Percentiles rank a stretch among this genome's conserved stretches.
Evolutionary conservation across 2,797 vertebrate species (phyloP).

Genomic region (Poeciliopsis infans): DNA sequence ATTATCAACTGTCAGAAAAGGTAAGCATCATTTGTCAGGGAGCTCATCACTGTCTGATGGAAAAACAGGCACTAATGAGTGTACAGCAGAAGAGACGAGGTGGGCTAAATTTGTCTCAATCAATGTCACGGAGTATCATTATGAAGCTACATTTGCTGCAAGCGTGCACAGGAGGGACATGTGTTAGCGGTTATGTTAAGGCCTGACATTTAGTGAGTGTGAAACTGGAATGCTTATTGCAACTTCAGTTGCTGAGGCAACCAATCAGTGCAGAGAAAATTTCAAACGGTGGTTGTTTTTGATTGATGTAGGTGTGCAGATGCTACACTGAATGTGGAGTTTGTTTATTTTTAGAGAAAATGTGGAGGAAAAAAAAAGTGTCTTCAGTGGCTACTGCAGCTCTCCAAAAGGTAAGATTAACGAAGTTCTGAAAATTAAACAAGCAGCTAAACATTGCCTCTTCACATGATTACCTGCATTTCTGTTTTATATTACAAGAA

Average conservation of each 20-base stretch:
- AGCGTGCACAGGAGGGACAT: conserved; percentile 20
- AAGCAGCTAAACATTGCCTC: background rate
- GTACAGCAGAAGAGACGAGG: conserved; percentile 48
- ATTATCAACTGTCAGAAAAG: conserved; percentile 55
- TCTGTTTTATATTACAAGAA: background rate
- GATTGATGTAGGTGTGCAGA: conserved; percentile 5
- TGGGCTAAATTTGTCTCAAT: conserved; percentile 67
- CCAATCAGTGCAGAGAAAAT: background rate
- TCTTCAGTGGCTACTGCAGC: background rate
- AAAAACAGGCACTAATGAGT: conserved; percentile 71
- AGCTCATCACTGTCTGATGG: conserved; percentile 66
- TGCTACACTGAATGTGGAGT: background rate
- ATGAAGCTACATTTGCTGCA: conserved; percentile 55
- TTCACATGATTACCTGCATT: background rate
- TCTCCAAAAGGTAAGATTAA: background rate
- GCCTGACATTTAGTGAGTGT: conserved; percentile 20
- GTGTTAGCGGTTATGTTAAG: conserved; percentile 46
- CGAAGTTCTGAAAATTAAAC: background rate
- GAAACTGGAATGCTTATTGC: conserved; percentile 25
- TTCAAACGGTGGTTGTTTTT: background rate
- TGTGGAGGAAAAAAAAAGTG: background rate
- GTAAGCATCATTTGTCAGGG: conserved; percentile 68
- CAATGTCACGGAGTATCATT: conserved; percentile 58
- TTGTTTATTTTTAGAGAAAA: background rate
- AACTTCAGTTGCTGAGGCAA: conserved; percentile 14